Evolutionary conservation across 2,113 vertebrate genomes (phyloP), one percentile per base, ranked within the genome.

Genomic region (Hippocampus abdominalis): DNA sequence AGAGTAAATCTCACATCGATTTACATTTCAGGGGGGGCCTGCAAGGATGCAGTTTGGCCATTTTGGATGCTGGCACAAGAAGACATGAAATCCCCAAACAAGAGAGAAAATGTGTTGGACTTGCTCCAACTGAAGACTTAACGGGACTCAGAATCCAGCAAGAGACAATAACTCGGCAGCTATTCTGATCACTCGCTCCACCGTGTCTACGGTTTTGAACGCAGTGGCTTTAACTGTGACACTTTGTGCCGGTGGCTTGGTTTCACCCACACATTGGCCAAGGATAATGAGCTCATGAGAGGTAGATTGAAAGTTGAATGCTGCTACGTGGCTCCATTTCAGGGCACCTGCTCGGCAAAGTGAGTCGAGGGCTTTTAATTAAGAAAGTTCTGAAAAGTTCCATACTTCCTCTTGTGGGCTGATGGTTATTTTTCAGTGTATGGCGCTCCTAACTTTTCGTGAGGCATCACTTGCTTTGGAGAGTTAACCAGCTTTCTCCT

Each of bases 121-220:
- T 57, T 71, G 56, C n/a, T 80, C 40, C 68, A 78, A 81, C 79
- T 76, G 68, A 66, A 76, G 73, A 64, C 75, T 70, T 42, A 69
- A 49, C 18, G 18, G 18, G 48, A 49, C 16, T 15, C 74, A 67
- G 71, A 84, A 72, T 80, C 75, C 87, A 80, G 84, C 81, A 84
- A 76, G 79, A 82, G 80, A 80, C 69, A 73, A 76, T 69, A 81
- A 72, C 74, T 68, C 62, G 67, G 86, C 81, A 71, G 70, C 81
- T 88, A 81, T 4, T 79, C 70, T 78, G 73, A 74, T 84, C 83
- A 40, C 73, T 73, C 57, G 36, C 68, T 20, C 40, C 53, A 51
- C 76, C 69, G 73, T 72, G 72, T 83, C 75, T 71, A 70, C 80
- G 83, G 83, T 74, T 83, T 67, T 76, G 61, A 82, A 78, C 77